phyloP scores from a whole-genome alignment of 1,140 invertebrate species.

The Ladona fulva region DNA sequence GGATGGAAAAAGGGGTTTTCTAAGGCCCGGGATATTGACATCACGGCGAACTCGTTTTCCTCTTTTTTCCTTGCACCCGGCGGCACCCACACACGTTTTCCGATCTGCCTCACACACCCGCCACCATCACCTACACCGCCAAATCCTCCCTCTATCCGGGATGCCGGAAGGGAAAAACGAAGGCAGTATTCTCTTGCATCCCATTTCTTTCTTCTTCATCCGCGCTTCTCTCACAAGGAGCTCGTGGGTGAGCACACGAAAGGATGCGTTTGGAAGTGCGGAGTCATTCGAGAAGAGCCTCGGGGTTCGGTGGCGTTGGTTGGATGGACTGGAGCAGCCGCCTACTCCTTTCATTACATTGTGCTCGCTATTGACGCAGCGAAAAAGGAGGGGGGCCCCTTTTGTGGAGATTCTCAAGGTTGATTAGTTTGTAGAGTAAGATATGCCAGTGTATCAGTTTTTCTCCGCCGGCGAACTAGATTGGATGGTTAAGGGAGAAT shows the following conservation, averaged over 20 bases:
- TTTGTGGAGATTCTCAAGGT: not conserved
- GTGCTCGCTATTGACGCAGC: not conserved
- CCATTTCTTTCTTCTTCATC: not conserved
- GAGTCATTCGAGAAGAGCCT: not conserved
- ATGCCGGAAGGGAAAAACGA: not conserved
- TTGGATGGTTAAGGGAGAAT: too few relatives aligned
- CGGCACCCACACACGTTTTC: not conserved
- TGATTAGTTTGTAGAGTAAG: not conserved
- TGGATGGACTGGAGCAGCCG: not conserved
- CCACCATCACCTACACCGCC: not conserved
- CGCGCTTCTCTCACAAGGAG: not conserved
- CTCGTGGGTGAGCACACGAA: too few relatives aligned
- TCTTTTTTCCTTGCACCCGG: not conserved
- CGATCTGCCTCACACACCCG: not conserved
- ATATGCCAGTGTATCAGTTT: not conserved
- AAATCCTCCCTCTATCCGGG: not conserved
- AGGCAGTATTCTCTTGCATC: not conserved
- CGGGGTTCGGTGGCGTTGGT: not conserved
- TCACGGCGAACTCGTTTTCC: not conserved
- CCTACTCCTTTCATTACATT: not conserved
- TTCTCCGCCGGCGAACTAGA: not conserved
- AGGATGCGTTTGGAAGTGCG: not conserved
- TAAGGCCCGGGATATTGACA: not conserved
- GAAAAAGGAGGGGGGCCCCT: not conserved
- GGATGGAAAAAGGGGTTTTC: not conserved